Evolutionary conservation across 2,797 vertebrate species (phyloP).

Genomic region (Phalloptychus januarius): DNA sequence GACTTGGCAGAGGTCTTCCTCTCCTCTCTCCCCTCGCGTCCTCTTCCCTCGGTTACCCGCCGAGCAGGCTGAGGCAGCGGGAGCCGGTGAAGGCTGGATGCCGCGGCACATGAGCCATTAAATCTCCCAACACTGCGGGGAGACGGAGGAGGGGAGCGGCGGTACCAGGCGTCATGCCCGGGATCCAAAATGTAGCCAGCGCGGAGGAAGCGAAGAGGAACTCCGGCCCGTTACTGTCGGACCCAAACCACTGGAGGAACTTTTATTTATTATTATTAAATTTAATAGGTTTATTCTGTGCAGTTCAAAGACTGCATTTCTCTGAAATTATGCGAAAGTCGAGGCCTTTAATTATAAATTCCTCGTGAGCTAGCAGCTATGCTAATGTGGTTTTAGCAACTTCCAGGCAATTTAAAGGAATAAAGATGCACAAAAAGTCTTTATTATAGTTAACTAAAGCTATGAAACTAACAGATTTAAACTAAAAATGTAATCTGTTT

Average conservation of each 20-base stretch:
- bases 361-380: too few relatives aligned
- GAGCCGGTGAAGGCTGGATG: slow-evolving; percentile 70
- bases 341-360: background rate
- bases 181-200: slow-evolving; percentile 27
- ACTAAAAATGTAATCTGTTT: too few relatives aligned
- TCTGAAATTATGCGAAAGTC: background rate
- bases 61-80: slow-evolving; percentile 41
- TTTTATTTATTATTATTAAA: background rate
- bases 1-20: slow-evolving; percentile 62
- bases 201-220: slow-evolving; percentile 3
- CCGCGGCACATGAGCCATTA: slow-evolving; percentile 80
- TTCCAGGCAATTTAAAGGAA: background rate
- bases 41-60: slow-evolving; percentile 48
- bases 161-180: slow-evolving; percentile 48
- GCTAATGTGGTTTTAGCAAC: too few relatives aligned
- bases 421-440: too few relatives aligned
- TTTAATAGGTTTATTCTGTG: background rate
- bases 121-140: slow-evolving; percentile 70
- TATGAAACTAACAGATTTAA: too few relatives aligned
- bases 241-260: background rate
- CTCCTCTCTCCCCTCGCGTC: slow-evolving; percentile 25
- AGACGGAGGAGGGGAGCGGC: background rate
- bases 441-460: too few relatives aligned
- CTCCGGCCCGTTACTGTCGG: background rate
- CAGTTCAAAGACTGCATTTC: background rate